A percentile compares a stretch with the other conserved stretches of the same genome.
These are phyloP conservation scores for Adineta ricciae DNA, from an alignment of 2,888 invertebrate species.

Conservation along the genomic window DNA sequence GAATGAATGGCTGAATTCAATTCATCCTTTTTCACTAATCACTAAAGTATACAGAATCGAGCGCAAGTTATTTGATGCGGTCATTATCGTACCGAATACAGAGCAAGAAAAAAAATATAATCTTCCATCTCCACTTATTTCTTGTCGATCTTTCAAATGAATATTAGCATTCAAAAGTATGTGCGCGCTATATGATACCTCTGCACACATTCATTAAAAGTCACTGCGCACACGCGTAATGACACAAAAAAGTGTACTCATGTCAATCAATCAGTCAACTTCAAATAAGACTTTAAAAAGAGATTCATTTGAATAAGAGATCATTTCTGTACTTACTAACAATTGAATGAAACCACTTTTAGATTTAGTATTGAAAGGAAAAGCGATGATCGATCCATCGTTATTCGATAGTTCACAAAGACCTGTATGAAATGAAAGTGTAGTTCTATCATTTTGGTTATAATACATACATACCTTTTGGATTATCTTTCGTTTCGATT, in stretches of 20 bases:
- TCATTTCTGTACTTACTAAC: not conserved
- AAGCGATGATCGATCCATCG: not conserved
- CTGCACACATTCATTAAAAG: not conserved
- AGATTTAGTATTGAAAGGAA: not conserved
- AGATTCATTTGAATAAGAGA: too few species aligned
- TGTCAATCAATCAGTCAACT: constrained; percentile 2
- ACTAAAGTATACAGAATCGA: not conserved
- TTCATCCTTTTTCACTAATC: not conserved
- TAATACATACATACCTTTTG: not conserved
- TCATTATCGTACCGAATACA: not conserved
- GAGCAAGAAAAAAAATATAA: too few species aligned
- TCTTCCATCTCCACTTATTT: not conserved
- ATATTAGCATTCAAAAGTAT: not conserved
- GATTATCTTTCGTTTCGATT: constrained; percentile 29
- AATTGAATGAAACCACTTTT: constrained; percentile 11
- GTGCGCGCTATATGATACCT: not conserved
- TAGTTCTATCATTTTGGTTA: not conserved
- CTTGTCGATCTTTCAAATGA: not conserved
- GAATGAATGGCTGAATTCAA: too few species aligned
- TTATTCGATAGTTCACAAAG: constrained; percentile 14
- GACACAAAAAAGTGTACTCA: not conserved
- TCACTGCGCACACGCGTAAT: not conserved
- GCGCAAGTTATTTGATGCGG: not conserved
- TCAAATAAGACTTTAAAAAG: not conserved
- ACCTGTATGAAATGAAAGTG: not conserved